Base-by-base conservation (phyloP, 2,888 invertebrate species). In the Icerya purchasi region DNA sequence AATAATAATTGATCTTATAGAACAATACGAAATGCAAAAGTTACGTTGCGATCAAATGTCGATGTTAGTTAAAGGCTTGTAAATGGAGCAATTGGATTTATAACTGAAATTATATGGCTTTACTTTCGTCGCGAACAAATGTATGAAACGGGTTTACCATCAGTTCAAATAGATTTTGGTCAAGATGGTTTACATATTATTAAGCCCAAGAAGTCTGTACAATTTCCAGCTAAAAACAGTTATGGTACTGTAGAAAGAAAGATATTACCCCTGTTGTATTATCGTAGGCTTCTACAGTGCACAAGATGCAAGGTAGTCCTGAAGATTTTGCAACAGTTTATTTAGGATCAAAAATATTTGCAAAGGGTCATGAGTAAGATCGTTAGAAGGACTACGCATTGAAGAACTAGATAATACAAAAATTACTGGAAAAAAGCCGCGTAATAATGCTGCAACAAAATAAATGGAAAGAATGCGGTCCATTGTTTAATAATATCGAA, bases 31-130 rank as follows among this genome's bases (percentile, higher is more conserved):
- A n/a, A n/a, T n/a, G 64, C 64, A 21, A 64, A 64, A 55, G 63
- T 67, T 1, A 65, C 65, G 66, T 63, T 67, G 49, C 23, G 65
- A 36, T 63, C 58, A 21, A 66, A 67, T 55, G 36, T 66, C 19
- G 63, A 66, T 61, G 64, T 66, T 10, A 54, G 53, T 2, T 63
- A 63, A 59, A 63, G 61, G 22, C 50, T 65, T n/a, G 62, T 66
- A 23, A 67, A 67, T 65, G 65, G 65, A 50, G 57, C 57, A 8
- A 66, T 65, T 22, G 64, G 64, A 25, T 50, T 61, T 58, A 65
- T 66, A 24, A 65, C 63, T 50, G 64, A 65, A 64, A 66, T 66
- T 14, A 62, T 63, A 5, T 65, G 65, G 65, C 59, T 59, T 2
- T n/a, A 24, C 21, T 56, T 59, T 36, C 36, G 53, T 18, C 3